phyloP scores from a whole-genome alignment of 1,140 invertebrate genomes.

The Triops cancriformis region DNA sequence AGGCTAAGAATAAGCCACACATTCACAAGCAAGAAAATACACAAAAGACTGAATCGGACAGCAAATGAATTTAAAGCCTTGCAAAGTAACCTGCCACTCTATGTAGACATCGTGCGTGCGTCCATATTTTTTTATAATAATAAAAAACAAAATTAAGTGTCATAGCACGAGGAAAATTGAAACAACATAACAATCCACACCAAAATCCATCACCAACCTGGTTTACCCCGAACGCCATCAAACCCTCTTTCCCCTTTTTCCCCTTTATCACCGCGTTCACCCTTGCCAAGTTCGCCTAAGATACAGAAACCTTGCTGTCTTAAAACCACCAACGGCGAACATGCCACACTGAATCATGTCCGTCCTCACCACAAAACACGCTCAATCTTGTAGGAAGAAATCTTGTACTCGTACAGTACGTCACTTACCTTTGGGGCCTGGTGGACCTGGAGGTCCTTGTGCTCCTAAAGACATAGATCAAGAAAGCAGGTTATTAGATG shows the following conservation, averaged over 20 bases:
- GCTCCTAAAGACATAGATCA: not conserved
- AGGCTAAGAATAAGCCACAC: not conserved
- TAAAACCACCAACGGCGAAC: not conserved
- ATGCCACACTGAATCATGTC: not conserved
- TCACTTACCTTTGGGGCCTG: not conserved
- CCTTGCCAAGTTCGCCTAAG: not conserved
- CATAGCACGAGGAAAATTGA: not conserved
- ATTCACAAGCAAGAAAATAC: not conserved
- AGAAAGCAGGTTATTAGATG: not conserved
- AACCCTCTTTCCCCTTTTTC: slow-evolving; percentile 3
- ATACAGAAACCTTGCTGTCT: not conserved
- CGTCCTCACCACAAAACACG: no score
- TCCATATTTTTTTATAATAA: no score
- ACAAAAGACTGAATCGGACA: not conserved
- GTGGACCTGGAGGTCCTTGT: not conserved
- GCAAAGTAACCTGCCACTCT: not conserved
- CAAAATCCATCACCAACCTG: slow-evolving; percentile 5
- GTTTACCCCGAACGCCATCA: not conserved
- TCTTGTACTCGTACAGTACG: no score
- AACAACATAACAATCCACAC: not conserved
- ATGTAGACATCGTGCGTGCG: not conserved
- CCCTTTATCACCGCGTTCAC: not conserved
- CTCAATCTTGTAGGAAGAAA: no score
- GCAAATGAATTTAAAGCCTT: not conserved
- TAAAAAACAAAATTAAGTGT: not conserved